phyloP scores from a whole-genome alignment of 2,888 invertebrate genomes.

The Pollenia angustigena region DNA sequence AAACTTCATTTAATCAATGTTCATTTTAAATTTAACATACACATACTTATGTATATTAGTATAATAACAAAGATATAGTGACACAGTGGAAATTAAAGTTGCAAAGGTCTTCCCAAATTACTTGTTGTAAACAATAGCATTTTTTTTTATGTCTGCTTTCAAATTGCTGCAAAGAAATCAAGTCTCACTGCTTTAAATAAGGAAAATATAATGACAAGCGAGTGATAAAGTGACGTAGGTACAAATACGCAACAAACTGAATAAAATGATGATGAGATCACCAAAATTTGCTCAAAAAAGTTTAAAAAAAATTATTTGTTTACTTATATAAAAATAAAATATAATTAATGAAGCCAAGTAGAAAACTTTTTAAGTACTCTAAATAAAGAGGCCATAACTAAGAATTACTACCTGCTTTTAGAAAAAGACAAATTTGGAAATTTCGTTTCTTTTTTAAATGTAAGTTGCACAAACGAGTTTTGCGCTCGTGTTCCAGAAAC shows the following conservation, averaged over 20 bases:
- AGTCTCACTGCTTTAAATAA: slow-evolving; percentile 2
- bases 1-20: no score
- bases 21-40: no score
- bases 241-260: slow-evolving; percentile 9
- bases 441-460: no score
- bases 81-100: background rate
- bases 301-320: slow-evolving; percentile 2
- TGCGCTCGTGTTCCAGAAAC: no score
- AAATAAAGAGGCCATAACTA: no score
- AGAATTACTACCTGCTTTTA: no score
- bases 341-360: no score
- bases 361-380: no score
- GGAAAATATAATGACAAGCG: slow-evolving; percentile 2
- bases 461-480: no score
- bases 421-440: no score
- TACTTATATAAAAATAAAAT: background rate
- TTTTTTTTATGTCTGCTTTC: slow-evolving; percentile 21
- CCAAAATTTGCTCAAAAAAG: slow-evolving; percentile 25
- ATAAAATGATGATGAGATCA: slow-evolving; percentile 58
- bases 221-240: slow-evolving; percentile 38
- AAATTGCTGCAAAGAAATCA: background rate
- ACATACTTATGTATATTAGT: no score
- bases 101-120: slow-evolving; percentile 11
- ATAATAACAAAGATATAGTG: no score
- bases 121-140: slow-evolving; percentile 22